Percentiles rank a stretch among this genome's conserved stretches.
Conservation (phyloP, 35 echinoderm and acorn worm genomes). For the Ophioderma brevispina region DNA sequence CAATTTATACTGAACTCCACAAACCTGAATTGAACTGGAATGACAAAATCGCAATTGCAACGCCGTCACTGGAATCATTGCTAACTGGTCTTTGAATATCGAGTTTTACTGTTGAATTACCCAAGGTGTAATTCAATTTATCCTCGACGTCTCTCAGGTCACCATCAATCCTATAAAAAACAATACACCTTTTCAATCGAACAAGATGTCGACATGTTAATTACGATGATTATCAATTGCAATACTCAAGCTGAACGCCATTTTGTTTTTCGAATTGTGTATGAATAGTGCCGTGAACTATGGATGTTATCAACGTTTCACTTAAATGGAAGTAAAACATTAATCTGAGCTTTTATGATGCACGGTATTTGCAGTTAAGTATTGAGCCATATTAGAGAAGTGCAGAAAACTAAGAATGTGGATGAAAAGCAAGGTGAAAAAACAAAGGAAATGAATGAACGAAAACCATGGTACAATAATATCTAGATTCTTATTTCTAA, state of each 20-base stretch:
- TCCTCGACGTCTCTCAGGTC: neutral
- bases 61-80: neutral
- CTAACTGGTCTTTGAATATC: neutral
- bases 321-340: neutral
- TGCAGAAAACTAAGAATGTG: too few species aligned
- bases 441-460: too few species aligned
- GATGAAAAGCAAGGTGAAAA: too few species aligned
- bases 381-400: too few species aligned
- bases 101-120: neutral
- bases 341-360: too few species aligned
- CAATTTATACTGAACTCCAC: too few species aligned
- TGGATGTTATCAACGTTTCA: neutral
- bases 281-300: neutral
- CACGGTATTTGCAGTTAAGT: too few species aligned
- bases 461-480: too few species aligned
- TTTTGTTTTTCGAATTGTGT: neutral
- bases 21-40: neutral
- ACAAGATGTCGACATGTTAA: too few species aligned
- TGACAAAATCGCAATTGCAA: neutral
- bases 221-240: too few species aligned
- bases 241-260: neutral
- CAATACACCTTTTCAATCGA: too few species aligned
- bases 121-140: neutral
- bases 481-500: too few species aligned
- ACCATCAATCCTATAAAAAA: neutral